phyloP scores from a whole-genome alignment of 2,113 vertebrate species.

The Bubo scandiacus region DNA sequence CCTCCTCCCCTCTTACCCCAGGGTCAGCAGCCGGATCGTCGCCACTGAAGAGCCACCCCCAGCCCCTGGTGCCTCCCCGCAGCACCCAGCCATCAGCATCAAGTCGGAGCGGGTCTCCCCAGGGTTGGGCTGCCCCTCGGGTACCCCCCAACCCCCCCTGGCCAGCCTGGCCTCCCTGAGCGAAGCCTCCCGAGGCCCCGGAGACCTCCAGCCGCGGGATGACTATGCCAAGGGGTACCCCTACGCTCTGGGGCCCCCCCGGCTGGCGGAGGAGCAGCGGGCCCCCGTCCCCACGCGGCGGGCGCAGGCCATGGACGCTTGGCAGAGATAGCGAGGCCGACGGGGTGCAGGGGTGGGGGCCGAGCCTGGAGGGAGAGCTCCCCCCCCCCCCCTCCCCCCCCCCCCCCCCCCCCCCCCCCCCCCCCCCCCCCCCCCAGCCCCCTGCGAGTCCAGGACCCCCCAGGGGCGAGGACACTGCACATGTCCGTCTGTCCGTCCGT shows the following conservation, averaged over 20 bases:
- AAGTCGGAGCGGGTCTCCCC: conserved; percentile 90
- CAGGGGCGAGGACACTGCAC: background rate
- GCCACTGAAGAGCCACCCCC: conserved; percentile 59
- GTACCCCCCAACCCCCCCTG: conserved; percentile 65
- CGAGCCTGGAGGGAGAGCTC: background rate
- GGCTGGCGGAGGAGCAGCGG: conserved; percentile 67
- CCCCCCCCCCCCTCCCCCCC: background rate
- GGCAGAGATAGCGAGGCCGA: conserved; percentile 83
- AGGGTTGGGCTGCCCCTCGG: conserved; percentile 71
- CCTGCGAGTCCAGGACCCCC: background rate
- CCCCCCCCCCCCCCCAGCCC: background rate
- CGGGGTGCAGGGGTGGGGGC: background rate
- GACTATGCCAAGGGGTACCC: conserved; percentile 78
- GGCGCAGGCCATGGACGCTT: conserved; percentile 73
- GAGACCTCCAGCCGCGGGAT: conserved; percentile 55
- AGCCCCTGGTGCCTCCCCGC: conserved; percentile 52
- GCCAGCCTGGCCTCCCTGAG: conserved; percentile 58
- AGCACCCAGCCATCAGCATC: conserved; percentile 81
- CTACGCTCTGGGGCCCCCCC: conserved; percentile 51
- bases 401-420: background rate
- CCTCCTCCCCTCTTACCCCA: background rate
- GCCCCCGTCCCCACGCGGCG: conserved; percentile 57
- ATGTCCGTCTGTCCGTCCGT: background rate
- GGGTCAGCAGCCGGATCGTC: conserved; percentile 65
- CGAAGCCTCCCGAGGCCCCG: conserved; percentile 29